These are phyloP conservation scores for Amyelois transitella DNA, from an alignment of 1,140 invertebrate genomes.

Conservation along the genomic window DNA sequence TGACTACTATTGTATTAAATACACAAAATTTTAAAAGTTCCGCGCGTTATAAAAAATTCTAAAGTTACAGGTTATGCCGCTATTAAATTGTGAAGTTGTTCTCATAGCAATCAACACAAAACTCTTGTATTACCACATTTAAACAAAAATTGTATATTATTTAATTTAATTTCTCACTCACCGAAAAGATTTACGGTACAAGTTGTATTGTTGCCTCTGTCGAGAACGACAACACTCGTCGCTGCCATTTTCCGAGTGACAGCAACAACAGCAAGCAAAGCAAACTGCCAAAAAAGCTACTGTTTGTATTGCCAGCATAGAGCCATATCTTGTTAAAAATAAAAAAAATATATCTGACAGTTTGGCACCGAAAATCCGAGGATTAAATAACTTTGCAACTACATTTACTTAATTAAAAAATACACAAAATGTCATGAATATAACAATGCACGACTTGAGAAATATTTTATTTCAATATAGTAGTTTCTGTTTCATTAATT, in stretches of 20 bases:
- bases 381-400: too few relatives aligned
- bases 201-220: slow-evolving; percentile 95
- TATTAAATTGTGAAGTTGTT: slow-evolving; percentile 8
- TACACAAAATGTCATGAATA: too few relatives aligned
- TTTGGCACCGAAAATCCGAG: too few relatives aligned
- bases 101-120: not conserved
- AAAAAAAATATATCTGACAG: not conserved
- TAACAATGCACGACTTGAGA: too few relatives aligned
- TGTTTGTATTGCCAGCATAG: slow-evolving; percentile 47
- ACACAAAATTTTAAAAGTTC: slow-evolving; percentile 48
- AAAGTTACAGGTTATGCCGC: slow-evolving; percentile 63
- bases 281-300: slow-evolving; percentile 50
- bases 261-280: too few relatives aligned
- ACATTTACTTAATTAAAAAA: too few relatives aligned
- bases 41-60: slow-evolving; percentile 68
- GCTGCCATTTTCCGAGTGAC: slow-evolving; percentile 82
- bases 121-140: not conserved
- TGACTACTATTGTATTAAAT: not conserved
- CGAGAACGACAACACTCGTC: slow-evolving; percentile 93
- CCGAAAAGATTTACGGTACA: slow-evolving; percentile 95
- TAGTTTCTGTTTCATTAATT: not conserved
- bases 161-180: slow-evolving; percentile 72
- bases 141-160: not conserved
- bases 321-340: not conserved
- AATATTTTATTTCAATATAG: too few relatives aligned